These are phyloP conservation scores for Calephelis nemesis DNA, from an alignment of 1,140 invertebrate genomes.

Conservation along the genomic window DNA sequence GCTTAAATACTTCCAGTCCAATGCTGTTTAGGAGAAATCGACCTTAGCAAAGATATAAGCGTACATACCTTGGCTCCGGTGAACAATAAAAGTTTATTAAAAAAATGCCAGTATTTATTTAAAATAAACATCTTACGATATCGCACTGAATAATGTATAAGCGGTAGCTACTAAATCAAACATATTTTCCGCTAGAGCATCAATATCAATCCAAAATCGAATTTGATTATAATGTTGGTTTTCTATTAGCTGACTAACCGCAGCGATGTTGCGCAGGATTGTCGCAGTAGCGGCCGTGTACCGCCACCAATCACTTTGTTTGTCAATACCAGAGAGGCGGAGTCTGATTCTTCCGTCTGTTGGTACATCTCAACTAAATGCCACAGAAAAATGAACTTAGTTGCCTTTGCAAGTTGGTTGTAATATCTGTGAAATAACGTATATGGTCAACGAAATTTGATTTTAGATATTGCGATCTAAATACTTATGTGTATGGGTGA, in stretches of 20 bases:
- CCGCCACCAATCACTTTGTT: slow-evolving; percentile 67
- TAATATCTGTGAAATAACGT: slow-evolving; percentile 27
- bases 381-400: slow-evolving; percentile 36
- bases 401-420: slow-evolving; percentile 23
- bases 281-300: slow-evolving; percentile 45
- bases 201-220: slow-evolving; percentile 30
- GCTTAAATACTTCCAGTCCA: no score
- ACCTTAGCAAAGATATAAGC: no score
- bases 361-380: slow-evolving; percentile 21
- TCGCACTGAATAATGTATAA: slow-evolving; percentile 18
- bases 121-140: not conserved
- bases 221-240: slow-evolving; percentile 33
- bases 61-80: no score
- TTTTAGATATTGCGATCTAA: slow-evolving; percentile 37
- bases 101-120: not conserved
- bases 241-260: slow-evolving; percentile 47
- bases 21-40: no score
- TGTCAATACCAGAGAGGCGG: slow-evolving; percentile 63
- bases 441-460: slow-evolving; percentile 28
- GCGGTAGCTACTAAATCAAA: slow-evolving; percentile 27
- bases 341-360: slow-evolving; percentile 40
- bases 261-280: slow-evolving; percentile 67
- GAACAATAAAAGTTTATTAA: not conserved
- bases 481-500: slow-evolving; percentile 29
- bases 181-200: slow-evolving; percentile 28